These are phyloP conservation scores for Tanypteryx hageni DNA, from an alignment of 2,888 invertebrate genomes.

Conservation along the genomic window DNA sequence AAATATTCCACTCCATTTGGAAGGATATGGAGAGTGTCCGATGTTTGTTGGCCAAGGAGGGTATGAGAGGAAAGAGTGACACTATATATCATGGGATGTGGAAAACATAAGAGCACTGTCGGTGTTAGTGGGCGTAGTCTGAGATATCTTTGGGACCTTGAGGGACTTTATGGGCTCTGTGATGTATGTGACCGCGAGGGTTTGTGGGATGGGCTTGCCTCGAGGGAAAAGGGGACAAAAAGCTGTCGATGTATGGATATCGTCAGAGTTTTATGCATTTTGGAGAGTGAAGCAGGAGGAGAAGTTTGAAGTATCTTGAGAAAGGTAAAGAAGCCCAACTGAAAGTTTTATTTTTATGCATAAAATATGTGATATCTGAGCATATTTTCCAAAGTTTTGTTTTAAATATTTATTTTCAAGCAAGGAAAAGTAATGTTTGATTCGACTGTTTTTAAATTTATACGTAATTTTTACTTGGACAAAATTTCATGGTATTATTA, in stretches of 20 bases:
- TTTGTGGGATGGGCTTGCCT: background rate
- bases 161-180: conserved; percentile 36
- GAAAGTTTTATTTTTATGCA: too few relatives aligned
- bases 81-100: background rate
- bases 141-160: conserved; percentile 33
- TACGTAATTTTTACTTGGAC: too few relatives aligned
- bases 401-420: too few relatives aligned
- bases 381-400: too few relatives aligned
- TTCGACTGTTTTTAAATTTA: too few relatives aligned
- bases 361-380: too few relatives aligned
- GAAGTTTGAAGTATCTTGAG: background rate
- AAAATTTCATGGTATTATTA: too few relatives aligned
- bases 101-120: conserved; percentile 7
- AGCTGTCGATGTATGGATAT: conserved; percentile 32
- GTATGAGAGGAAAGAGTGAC: background rate
- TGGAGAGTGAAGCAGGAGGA: background rate
- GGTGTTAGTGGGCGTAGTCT: conserved; percentile 12
- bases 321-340: too few relatives aligned
- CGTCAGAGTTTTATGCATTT: background rate
- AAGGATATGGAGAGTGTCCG: conserved; percentile 19
- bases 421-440: too few relatives aligned
- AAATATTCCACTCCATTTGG: conserved; percentile 49
- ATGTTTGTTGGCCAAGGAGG: conserved; percentile 14
- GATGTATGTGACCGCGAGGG: conserved; percentile 30
- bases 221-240: conserved; percentile 16